These are phyloP conservation scores for Xerus rutilus DNA, from an alignment of 2,797 vertebrate genomes.

Conservation along the genomic window DNA sequence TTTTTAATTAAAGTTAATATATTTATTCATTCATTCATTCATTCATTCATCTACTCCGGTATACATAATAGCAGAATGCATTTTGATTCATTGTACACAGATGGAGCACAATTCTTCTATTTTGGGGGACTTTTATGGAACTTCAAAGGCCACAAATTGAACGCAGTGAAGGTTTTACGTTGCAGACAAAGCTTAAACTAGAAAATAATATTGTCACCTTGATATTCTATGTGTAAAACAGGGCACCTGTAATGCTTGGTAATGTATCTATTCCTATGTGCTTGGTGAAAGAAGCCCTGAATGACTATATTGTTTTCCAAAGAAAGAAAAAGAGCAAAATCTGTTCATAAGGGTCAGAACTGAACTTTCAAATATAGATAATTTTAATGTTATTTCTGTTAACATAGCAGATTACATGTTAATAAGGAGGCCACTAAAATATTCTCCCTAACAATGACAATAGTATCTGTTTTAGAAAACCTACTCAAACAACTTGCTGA, in stretches of 20 bases:
- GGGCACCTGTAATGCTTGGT: background rate
- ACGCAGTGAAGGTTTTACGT: background rate
- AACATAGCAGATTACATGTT: constrained; percentile 22
- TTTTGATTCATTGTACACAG: too few species aligned
- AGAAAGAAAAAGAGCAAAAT: constrained; percentile 44
- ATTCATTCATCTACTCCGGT: too few species aligned
- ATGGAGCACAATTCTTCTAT: background rate
- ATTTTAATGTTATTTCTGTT: constrained; percentile 54
- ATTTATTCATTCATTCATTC: too few species aligned
- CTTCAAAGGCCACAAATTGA: constrained; percentile 49
- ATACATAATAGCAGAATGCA: too few species aligned
- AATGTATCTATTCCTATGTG: constrained; percentile 27
- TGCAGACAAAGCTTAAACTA: constrained; percentile 44
- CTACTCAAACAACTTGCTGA: constrained; percentile 8
- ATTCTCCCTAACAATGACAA: constrained; percentile 55
- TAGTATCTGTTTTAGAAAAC: constrained; percentile 16
- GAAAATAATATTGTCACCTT: constrained; percentile 33
- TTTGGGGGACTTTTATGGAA: constrained; percentile 17
- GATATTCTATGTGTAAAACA: constrained; percentile 36
- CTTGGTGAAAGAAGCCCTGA: constrained; percentile 33
- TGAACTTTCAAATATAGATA: constrained; percentile 35
- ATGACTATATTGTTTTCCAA: constrained; percentile 14
- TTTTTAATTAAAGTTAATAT: background rate
- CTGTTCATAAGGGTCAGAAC: background rate
- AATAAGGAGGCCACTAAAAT: background rate